A percentile compares a stretch with the other conserved stretches of the same genome.
Conservation (phyloP, 2,113 vertebrate genomes). For the Ophthalmotilapia sp. region DNA sequence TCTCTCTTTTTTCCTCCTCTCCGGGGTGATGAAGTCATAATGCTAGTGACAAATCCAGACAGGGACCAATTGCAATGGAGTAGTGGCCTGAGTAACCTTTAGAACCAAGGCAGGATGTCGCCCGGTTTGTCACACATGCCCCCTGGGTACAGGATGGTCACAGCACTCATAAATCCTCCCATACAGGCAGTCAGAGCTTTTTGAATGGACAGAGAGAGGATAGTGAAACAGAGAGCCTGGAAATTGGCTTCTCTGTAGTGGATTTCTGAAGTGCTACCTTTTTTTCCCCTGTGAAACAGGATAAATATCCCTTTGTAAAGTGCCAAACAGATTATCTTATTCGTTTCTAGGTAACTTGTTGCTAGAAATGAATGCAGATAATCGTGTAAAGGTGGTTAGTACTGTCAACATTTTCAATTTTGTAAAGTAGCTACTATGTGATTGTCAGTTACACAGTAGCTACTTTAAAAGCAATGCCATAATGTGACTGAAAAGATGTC, state of each 20-base stretch:
- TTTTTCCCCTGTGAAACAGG: accelerated
- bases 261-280: background rate
- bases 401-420: background rate
- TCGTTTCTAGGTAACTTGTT: background rate
- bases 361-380: background rate
- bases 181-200: background rate
- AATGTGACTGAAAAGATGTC: background rate
- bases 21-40: slow-evolving; percentile 75
- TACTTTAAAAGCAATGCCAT: background rate
- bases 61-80: slow-evolving; percentile 62
- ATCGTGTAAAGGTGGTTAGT: background rate
- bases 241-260: background rate
- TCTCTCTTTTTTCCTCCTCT: slow-evolving; percentile 64
- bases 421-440: background rate
- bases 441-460: background rate
- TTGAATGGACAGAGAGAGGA: background rate
- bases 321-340: background rate
- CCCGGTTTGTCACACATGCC: slow-evolving; percentile 23
- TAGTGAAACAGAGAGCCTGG: background rate
- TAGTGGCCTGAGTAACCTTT: slow-evolving; percentile 62
- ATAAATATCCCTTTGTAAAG: background rate
- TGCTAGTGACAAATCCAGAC: slow-evolving; percentile 59
- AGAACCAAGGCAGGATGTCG: slow-evolving; percentile 53
- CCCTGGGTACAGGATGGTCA: slow-evolving; percentile 31
- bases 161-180: slow-evolving; percentile 53